Conservation (phyloP, 2,113 vertebrate genomes). For the Thunnus thynnus region DNA sequence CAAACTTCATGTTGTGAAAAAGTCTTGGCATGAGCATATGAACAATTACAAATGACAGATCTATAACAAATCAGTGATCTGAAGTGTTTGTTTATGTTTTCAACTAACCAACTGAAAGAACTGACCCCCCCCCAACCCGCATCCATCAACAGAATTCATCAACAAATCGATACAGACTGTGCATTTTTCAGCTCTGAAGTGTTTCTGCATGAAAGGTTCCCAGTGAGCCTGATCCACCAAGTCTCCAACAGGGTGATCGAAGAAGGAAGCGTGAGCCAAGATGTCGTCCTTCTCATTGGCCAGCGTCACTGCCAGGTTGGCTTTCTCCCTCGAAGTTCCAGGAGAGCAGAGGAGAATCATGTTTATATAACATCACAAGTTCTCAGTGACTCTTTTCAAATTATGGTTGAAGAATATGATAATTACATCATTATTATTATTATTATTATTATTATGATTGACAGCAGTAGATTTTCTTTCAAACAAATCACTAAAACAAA, state of each 20-base stretch:
- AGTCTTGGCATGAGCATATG: neutral
- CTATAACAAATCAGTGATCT: no score
- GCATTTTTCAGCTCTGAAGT: constrained; percentile 80
- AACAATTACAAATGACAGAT: no score
- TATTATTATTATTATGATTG: no score
- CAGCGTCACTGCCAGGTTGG: constrained; percentile 92
- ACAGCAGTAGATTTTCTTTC: no score
- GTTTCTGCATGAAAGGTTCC: constrained; percentile 84
- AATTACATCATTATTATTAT: no score
- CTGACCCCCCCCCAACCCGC: no score
- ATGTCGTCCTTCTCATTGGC: constrained; percentile 82
- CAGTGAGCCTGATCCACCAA: constrained; percentile 86
- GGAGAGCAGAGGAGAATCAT: neutral
- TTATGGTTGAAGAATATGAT: no score
- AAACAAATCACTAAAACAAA: no score
- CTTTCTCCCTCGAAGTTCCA: constrained; percentile 86
- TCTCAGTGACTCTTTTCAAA: no score
- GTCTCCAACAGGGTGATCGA: constrained; percentile 89
- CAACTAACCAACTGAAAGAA: no score
- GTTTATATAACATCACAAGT: neutral
- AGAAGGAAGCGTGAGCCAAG: constrained; percentile 89
- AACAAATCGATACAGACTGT: constrained; percentile 84
- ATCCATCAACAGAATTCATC: no score
- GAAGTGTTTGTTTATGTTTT: no score
- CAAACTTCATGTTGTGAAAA: neutral